Evolutionary conservation across 2,888 invertebrate species (phyloP).

Genomic region (Mimachlamys varia): DNA sequence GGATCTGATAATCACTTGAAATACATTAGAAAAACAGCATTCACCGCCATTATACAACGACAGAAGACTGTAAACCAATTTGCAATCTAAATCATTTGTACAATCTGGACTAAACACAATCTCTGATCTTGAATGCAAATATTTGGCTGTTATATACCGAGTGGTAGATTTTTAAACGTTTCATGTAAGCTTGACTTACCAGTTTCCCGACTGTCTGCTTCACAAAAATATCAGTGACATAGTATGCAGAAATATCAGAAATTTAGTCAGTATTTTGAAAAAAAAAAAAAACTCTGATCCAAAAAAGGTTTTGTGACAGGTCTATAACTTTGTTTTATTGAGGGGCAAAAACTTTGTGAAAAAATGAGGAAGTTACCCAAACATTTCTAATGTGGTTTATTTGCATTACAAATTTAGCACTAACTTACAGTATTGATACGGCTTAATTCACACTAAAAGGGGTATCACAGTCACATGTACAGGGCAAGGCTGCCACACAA

Average conservation of each 20-base stretch:
- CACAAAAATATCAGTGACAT: not conserved
- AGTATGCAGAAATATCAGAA: not conserved
- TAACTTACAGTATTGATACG: not conserved
- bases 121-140: not conserved
- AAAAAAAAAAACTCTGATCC: not conserved
- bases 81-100: not conserved
- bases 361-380: not conserved
- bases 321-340: not conserved
- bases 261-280: not conserved
- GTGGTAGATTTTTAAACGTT: not conserved
- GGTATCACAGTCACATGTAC: not conserved
- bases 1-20: not conserved
- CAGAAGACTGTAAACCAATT: not conserved
- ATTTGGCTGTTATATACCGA: not conserved
- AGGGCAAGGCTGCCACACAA: not conserved
- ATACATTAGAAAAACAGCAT: slow-evolving; percentile 32
- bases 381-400: not conserved
- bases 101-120: not conserved
- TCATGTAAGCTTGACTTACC: not conserved
- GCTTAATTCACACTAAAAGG: not conserved
- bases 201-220: not conserved
- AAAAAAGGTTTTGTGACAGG: not conserved
- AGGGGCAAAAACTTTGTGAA: not conserved
- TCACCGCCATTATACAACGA: not conserved
- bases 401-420: not conserved